Base-by-base conservation (phyloP, 2,888 invertebrate species). In the Zele albiditarsus region DNA sequence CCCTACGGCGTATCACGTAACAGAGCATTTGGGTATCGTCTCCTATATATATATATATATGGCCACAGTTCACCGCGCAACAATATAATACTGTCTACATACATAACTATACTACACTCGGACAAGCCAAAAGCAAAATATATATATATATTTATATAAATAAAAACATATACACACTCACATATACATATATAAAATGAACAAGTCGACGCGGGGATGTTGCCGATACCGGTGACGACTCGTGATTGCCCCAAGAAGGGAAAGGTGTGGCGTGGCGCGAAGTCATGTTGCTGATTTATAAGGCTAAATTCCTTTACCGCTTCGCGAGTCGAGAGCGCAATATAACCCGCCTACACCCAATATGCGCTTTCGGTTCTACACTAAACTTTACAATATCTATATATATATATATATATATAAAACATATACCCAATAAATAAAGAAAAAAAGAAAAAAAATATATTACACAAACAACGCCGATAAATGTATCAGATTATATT, bases 161-260 rank as follows among this genome's bases (percentile, higher is more conserved):
- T n/a, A 46, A 16, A 46, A n/a, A 46, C n/a, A 46, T 53, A 53
- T 8, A 57, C 16, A 65, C n/a, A 57, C 16, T 53, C n/a, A 31
- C n/a, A 66, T n/a, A 49, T 53, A 67, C 20, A 33, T 33, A 38
- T 33, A 38, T 42, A 42, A 20, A 65, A 46, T 27, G 49, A 23
- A 70, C 58, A 23, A 25, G 25, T 75, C 74, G 79, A 78, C 75
- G 79, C 76, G 78, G 85, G 87, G 87, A 88, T 88, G 88, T 87
- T 86, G 88, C 87, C 85, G 87, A 88, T 87, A 87, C 85, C 80
- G 86, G 86, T 87, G 88, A 89, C 88, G 87, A 88, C 85, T 89
- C 89, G 89, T 89, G 89, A 89, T 89, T 89, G 89, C 89, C 89
- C 85, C 85, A 88, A 89, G 89, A 89, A 88, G 89, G 89, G 89